phyloP scores from a whole-genome alignment of 1,140 invertebrate species.

The Caenorhabditis briggsae region DNA sequence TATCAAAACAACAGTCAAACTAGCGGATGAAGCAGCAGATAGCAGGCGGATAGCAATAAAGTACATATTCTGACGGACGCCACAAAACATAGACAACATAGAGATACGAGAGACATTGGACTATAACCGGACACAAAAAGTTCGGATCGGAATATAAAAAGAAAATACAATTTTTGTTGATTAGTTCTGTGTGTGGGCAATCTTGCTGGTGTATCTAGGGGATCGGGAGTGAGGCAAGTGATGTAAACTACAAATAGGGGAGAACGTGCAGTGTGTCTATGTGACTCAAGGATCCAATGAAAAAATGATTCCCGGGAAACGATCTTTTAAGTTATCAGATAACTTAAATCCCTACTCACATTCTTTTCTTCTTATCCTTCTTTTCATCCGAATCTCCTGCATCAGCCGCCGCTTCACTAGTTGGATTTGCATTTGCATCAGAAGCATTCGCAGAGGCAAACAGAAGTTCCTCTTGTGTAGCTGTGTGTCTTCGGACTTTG shows the following conservation, averaged over 20 bases:
- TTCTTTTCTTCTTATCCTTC: constrained; percentile 37
- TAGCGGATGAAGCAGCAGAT: background rate
- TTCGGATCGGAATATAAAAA: background rate
- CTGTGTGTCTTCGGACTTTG: constrained; percentile 41
- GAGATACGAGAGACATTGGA: background rate
- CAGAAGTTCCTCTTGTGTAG: constrained; percentile 56
- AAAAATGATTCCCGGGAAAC: too few relatives aligned
- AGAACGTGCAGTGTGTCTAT: background rate
- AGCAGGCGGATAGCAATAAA: constrained; percentile 18
- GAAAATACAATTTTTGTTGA: background rate
- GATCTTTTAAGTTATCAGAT: too few relatives aligned
- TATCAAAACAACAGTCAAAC: background rate
- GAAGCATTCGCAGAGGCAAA: constrained; percentile 8
- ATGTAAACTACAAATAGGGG: background rate
- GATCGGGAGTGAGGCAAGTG: background rate
- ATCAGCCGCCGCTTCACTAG: background rate
- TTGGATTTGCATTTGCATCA: constrained; percentile 36
- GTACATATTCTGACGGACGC: background rate
- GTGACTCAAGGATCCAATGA: too few relatives aligned
- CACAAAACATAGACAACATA: constrained; percentile 8
- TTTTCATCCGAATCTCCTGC: constrained; percentile 41
- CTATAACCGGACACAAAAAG: background rate
- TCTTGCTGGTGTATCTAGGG: background rate
- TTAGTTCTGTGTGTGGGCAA: constrained; percentile 14
- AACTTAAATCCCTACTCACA: constrained; percentile 44